Evolutionary conservation across 1,140 invertebrate species (phyloP), one percentile per base, ranked within the genome.

Genomic region (Dermatophagoides farinae): DNA sequence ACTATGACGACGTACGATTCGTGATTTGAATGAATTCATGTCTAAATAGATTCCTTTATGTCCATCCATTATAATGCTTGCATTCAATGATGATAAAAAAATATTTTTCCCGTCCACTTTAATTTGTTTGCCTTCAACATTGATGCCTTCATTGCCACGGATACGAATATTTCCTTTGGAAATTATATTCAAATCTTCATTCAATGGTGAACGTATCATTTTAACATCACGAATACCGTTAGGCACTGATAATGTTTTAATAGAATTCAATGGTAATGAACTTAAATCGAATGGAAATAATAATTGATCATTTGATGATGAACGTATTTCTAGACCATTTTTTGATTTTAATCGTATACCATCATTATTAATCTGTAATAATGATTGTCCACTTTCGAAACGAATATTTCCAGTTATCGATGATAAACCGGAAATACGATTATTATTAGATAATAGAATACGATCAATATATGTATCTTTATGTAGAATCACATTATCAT

Each of bases 231-330:
- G 37, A 11, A 49, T 44, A 16, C 57, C 57, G 10, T 50, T 51
- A 11, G 60, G 39, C 39, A 63, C 23, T 31, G 57, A 54, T 31
- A 63, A 20, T 6, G 51, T 44, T 38, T 49, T 43, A 5, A 63
- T 39, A 23, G 58, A 49, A 16, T 59, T 62, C n/a, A 63, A 40
- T 18, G 62, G 43, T 12, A 63, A 11, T 20, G 46, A 40, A 22
- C 18, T 23, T 23, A 63, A 61, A 38, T 63, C 62, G 31, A 44
- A 18, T 38, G 62, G 62, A 54, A 63, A 63, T n/a, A 63, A n/a
- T 10, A 49, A n/a, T 58, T 61, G 54, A 2, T 23, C 58, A 1
- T 59, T 61, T 38, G 46, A 39, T 18, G 22, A 14, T 39, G 51
- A 61, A 16, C 41, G 41, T 22, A 63, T 51, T 50, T 63, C 22